A percentile compares a stretch with the other conserved stretches of the same genome.
Conservation (phyloP, 1,140 invertebrate genomes). For the Bombus cullumanus region DNA sequence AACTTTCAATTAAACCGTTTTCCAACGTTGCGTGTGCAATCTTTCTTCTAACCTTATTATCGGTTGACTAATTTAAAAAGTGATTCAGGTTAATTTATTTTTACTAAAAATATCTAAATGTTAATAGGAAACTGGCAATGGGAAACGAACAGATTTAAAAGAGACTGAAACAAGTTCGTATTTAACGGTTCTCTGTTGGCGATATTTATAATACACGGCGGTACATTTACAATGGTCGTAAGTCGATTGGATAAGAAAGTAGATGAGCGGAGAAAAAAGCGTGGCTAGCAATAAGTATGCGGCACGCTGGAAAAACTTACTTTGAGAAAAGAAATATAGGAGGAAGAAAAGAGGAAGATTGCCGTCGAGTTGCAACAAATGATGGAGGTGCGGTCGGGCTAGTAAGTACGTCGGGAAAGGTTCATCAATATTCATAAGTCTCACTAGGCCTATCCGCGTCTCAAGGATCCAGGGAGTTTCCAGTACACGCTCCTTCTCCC, state of each 20-base stretch:
- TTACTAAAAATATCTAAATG: too few species aligned
- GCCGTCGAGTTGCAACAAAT: conserved; percentile 37
- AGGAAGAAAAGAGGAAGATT: conserved; percentile 30
- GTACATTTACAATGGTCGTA: neutral
- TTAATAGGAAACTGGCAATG: too few species aligned
- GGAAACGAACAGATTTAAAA: too few species aligned
- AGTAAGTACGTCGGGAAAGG: conserved; percentile 71
- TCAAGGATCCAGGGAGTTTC: conserved; percentile 77
- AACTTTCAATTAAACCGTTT: conserved; percentile 36
- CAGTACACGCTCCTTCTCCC: conserved; percentile 51
- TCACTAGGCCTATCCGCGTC: conserved; percentile 73
- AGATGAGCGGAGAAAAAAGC: neutral
- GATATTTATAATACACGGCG: too few species aligned
- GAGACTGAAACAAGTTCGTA: neutral
- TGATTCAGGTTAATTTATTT: neutral
- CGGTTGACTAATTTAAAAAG: too few species aligned
- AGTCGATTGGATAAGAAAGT: neutral
- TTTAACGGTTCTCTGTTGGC: neutral
- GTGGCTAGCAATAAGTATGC: neutral
- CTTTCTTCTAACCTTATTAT: too few species aligned
- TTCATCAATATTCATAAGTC: conserved; percentile 83
- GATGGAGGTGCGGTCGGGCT: conserved; percentile 58
- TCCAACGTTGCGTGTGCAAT: conserved; percentile 5
- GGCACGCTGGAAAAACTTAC: neutral
- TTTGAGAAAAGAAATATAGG: neutral